Percentiles rank a stretch among this genome's conserved stretches.
Evolutionary conservation across 1,140 invertebrate genomes (phyloP).

Genomic region (Drosophila lacertosa): DNA sequence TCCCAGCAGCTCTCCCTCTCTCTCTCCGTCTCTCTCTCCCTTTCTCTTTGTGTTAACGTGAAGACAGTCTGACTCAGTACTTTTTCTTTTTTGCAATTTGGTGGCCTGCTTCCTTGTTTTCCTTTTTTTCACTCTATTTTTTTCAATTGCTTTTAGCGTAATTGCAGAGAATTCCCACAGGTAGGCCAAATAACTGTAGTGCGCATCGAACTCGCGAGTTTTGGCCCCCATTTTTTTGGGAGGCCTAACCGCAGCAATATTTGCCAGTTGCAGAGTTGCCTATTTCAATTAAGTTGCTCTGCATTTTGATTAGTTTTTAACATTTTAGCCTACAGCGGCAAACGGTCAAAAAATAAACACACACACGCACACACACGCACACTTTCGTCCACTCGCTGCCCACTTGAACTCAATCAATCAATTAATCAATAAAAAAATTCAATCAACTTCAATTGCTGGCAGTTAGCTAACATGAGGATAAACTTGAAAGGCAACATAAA

Average conservation of each 20-base stretch:
- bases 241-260: constrained; percentile 64
- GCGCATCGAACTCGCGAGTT: constrained; percentile 18
- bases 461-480: constrained; percentile 42
- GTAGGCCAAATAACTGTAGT: constrained; percentile 48
- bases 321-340: constrained; percentile 37
- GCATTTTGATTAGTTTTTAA: constrained; percentile 78
- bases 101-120: constrained; percentile 16
- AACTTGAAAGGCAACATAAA: constrained; percentile 33
- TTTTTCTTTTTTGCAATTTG: constrained; percentile 23
- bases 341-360: neutral
- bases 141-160: constrained; percentile 78
- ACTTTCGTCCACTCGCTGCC: constrained; percentile 27
- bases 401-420: constrained; percentile 75
- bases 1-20: constrained; percentile 26
- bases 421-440: constrained; percentile 75
- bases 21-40: too few relatives aligned
- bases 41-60: constrained; percentile 40
- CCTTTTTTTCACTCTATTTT: constrained; percentile 17
- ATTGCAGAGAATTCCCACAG: constrained; percentile 76
- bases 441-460: constrained; percentile 76
- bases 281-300: constrained; percentile 70
- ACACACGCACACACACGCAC: constrained; percentile 16
- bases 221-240: constrained; percentile 50
- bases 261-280: constrained; percentile 43
- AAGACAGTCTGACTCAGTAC: constrained; percentile 49